Conservation (phyloP, 2,113 vertebrate genomes). For the Mus pahari region DNA sequence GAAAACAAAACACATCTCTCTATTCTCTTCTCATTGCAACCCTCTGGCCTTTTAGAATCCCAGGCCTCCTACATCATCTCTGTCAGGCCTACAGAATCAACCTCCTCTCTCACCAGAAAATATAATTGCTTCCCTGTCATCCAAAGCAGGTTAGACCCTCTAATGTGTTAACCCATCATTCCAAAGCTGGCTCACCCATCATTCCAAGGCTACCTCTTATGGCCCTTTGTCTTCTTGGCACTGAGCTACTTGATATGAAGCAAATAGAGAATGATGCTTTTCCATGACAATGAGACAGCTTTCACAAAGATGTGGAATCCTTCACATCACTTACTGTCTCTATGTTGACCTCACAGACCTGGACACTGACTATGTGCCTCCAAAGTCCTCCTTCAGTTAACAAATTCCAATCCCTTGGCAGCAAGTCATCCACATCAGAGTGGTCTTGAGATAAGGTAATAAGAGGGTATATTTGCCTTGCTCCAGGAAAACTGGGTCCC, state of each 20-base stretch:
- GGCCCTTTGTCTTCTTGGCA: not conserved
- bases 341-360: no score
- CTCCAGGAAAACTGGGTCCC: not conserved
- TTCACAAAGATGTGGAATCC: not conserved
- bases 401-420: no score
- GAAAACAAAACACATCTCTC: not conserved
- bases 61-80: not conserved
- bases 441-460: not conserved
- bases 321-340: not conserved
- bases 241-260: not conserved
- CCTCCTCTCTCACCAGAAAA: not conserved
- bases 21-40: not conserved
- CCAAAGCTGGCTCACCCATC: not conserved
- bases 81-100: not conserved
- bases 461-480: not conserved
- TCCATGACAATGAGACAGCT: not conserved
- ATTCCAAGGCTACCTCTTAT: not conserved
- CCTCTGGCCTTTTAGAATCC: not conserved
- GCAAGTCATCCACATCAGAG: fast-evolving
- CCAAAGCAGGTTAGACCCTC: not conserved
- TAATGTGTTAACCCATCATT: no score
- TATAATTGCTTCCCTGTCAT: not conserved
- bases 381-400: not conserved
- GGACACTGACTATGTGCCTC: fast-evolving
- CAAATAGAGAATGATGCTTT: not conserved